Conservation (phyloP, 2,888 invertebrate genomes). For the Tetragnatha montana region DNA sequence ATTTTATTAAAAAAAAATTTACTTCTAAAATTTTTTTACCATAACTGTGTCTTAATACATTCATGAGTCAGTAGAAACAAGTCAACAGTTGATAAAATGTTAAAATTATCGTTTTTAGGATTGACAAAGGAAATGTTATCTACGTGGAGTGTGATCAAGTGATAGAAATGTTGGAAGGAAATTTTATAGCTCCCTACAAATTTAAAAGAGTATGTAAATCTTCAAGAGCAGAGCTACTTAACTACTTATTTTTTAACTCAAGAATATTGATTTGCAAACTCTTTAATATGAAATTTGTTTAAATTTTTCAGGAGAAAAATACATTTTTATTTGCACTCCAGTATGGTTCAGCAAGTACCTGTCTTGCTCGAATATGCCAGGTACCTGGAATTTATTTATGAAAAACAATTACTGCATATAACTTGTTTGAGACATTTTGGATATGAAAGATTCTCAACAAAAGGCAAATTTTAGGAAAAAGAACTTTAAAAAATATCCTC, state of each 20-base stretch:
- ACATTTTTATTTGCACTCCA: conserved; percentile 85
- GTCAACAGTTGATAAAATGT: not conserved
- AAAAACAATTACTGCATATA: too few relatives aligned
- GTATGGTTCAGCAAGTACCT: conserved; percentile 76
- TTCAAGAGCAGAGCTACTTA: not conserved
- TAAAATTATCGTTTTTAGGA: conserved; percentile 72
- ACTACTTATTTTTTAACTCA: not conserved
- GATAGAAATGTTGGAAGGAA: conserved; percentile 88
- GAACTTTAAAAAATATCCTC: too few relatives aligned
- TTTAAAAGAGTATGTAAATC: conserved; percentile 81
- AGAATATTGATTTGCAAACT: not conserved
- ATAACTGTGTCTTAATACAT: too few relatives aligned
- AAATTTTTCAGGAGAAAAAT: conserved; percentile 74
- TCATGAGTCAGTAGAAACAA: too few relatives aligned
- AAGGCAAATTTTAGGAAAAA: too few relatives aligned
- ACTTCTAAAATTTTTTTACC: too few relatives aligned
- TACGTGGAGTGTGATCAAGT: conserved; percentile 82
- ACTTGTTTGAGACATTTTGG: too few relatives aligned
- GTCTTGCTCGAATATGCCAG: conserved; percentile 83
- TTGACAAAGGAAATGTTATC: conserved; percentile 80
- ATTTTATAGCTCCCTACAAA: conserved; percentile 87
- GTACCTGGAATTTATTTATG: conserved; percentile 35
- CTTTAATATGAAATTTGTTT: not conserved
- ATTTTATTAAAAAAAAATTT: too few relatives aligned
- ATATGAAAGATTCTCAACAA: too few relatives aligned